Conservation (phyloP, 92 coral and sea anemone genomes). For the Scolanthus callimorphus region DNA sequence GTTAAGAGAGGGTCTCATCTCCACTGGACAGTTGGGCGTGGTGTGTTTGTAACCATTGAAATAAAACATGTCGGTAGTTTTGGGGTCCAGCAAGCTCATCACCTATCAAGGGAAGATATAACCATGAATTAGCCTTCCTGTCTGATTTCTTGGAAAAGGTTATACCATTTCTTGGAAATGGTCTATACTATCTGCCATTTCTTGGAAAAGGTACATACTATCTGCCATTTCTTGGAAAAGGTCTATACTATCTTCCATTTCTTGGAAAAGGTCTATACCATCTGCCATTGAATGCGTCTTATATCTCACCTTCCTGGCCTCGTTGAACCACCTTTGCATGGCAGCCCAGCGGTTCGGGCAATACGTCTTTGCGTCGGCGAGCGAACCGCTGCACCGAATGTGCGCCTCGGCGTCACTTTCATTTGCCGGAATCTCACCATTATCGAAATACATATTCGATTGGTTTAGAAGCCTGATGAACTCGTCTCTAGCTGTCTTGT, state of each 20-base stretch:
- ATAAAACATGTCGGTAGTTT: constrained; percentile 63
- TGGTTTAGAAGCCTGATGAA: constrained; percentile 55
- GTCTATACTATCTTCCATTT: neutral
- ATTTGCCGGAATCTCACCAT: constrained; percentile 47
- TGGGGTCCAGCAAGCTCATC: constrained; percentile 70
- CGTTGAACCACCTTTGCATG: constrained; percentile 66
- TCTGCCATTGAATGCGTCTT: neutral
- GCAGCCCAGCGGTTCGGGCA: constrained; percentile 91
- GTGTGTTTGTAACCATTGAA: constrained; percentile 71
- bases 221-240: neutral
- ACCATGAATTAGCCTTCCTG: neutral
- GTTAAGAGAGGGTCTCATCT: constrained; percentile 57
- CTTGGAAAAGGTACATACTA: neutral
- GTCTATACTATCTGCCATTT: neutral
- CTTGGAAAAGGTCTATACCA: neutral
- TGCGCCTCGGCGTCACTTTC: constrained; percentile 60
- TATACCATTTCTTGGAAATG: neutral
- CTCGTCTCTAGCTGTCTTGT: constrained; percentile 44
- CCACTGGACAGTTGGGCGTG: constrained; percentile 82
- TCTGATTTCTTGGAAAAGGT: neutral
- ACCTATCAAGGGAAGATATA: constrained; percentile 42
- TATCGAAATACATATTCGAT: constrained; percentile 54
- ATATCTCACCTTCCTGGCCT: constrained; percentile 56
- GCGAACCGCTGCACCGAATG: constrained; percentile 37
- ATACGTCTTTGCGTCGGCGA: constrained; percentile 42